Percentiles rank a stretch among this genome's conserved stretches.
Evolutionary conservation across 2,797 vertebrate species (phyloP).

Genomic region (Periparus ater): DNA sequence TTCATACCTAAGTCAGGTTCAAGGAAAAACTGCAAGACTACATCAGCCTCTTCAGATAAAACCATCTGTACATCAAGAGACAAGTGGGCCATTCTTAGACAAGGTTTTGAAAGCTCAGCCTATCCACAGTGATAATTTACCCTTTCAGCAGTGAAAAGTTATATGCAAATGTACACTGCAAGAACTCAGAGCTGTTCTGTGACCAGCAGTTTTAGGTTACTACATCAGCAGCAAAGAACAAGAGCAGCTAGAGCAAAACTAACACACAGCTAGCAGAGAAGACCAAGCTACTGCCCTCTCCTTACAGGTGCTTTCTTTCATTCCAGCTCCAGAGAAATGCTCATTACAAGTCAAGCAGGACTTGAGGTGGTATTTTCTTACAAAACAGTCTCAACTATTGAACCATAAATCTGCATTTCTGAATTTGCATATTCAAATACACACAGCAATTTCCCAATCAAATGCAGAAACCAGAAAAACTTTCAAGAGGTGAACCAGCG

Average conservation of each 20-base stretch:
- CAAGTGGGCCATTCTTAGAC: background rate
- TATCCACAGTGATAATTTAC: background rate
- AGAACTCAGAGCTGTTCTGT: background rate
- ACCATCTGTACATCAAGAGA: background rate
- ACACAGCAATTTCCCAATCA: background rate
- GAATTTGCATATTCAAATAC: background rate
- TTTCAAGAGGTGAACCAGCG: background rate
- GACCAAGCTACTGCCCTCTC: background rate
- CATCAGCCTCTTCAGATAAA: background rate
- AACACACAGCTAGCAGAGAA: background rate
- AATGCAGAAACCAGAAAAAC: background rate
- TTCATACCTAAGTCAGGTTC: background rate
- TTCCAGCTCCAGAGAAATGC: background rate
- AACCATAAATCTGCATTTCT: background rate
- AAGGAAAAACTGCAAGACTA: constrained; percentile 7
- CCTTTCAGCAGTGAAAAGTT: background rate
- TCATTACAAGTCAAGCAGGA: background rate
- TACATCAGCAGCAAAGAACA: background rate
- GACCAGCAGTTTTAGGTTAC: background rate
- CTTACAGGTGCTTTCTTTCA: background rate
- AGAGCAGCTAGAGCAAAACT: background rate
- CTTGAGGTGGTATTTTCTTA: background rate
- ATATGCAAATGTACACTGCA: background rate
- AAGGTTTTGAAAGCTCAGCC: background rate
- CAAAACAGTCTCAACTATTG: background rate